Conservation (phyloP, 1,140 invertebrate genomes). For the Choristoneura fumiferana region DNA sequence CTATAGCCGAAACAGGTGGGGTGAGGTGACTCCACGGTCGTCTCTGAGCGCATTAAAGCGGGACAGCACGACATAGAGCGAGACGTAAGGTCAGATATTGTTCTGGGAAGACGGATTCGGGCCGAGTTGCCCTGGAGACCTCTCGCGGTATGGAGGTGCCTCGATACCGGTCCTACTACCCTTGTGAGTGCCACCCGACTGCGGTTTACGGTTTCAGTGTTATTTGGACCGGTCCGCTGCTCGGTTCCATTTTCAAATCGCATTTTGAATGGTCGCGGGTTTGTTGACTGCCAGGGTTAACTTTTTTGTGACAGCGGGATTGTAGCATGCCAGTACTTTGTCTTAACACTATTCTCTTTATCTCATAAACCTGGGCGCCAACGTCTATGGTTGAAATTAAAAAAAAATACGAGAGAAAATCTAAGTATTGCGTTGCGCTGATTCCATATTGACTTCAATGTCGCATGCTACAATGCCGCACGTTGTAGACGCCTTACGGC, state of each 20-base stretch:
- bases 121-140: constrained; percentile 71
- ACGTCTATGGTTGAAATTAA: too few species aligned
- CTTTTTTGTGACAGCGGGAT: too few species aligned
- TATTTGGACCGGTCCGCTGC: constrained; percentile 10
- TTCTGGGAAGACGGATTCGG: constrained; percentile 37
- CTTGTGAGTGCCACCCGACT: constrained; percentile 53
- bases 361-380: too few species aligned
- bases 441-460: too few species aligned
- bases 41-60: constrained; percentile 7
- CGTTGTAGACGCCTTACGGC: too few species aligned
- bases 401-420: too few species aligned
- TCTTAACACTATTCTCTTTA: too few species aligned
- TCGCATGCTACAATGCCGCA: too few species aligned
- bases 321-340: too few species aligned
- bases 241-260: constrained; percentile 5
- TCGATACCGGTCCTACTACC: constrained; percentile 66
- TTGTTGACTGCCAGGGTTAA: background rate
- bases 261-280: background rate
- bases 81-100: constrained; percentile 19
- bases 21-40: constrained; percentile 24
- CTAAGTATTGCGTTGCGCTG: too few species aligned
- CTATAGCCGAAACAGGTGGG: constrained; percentile 47
- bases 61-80: constrained; percentile 21
- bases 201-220: constrained; percentile 12
- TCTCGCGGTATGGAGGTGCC: constrained; percentile 69